phyloP scores from a whole-genome alignment of 2,797 vertebrate species.

The Anableps anableps region DNA sequence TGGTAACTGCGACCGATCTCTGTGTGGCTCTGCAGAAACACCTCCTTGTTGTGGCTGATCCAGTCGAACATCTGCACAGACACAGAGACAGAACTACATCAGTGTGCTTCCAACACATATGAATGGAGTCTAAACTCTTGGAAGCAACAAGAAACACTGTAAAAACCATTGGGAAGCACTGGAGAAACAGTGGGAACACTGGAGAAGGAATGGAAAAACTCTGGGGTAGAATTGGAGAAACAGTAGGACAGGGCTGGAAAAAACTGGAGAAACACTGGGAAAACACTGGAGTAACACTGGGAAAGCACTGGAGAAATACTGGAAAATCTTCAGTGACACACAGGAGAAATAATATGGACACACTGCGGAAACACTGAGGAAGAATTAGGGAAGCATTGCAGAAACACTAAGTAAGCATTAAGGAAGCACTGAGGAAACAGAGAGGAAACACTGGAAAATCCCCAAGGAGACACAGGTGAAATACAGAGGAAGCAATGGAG shows the following conservation, averaged over 20 bases:
- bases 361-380: neutral
- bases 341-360: neutral
- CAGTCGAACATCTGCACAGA: slow-evolving; percentile 95
- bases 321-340: neutral
- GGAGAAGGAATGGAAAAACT: neutral
- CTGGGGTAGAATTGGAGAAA: neutral
- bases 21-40: slow-evolving; percentile 97
- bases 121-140: neutral
- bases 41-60: slow-evolving; percentile 99
- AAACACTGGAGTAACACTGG: neutral
- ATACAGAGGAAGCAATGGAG: no score
- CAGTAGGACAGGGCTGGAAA: neutral
- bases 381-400: neutral
- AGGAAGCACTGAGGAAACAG: neutral
- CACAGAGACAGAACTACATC: slow-evolving; percentile 4
- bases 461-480: no score
- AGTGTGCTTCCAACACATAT: neutral
- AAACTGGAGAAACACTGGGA: neutral
- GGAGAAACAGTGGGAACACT: neutral
- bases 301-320: neutral
- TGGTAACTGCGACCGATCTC: slow-evolving; percentile 97
- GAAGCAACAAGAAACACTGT: neutral
- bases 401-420: neutral
- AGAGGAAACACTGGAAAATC: no score
- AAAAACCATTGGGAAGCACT: neutral